Base-by-base conservation (phyloP, 2,888 invertebrate species). In the Ichneumoninae sp. region DNA sequence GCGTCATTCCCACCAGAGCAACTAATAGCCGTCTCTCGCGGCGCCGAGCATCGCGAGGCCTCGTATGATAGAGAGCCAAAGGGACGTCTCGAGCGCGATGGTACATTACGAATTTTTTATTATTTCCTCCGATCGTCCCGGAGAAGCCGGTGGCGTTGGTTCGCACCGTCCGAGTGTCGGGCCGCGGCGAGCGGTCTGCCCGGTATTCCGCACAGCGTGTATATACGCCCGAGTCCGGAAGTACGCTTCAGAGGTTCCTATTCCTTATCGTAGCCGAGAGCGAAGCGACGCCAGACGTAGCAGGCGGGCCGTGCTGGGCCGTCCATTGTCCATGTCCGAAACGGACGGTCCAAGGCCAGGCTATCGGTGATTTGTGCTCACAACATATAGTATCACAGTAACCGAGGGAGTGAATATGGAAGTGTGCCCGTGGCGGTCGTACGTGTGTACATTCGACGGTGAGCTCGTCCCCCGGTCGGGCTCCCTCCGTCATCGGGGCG, bases 251-350 rank as follows among this genome's bases (percentile, higher is more conserved):
- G 88, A 89, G 89, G 88, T 86, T 91, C 88, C 89, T 88, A 87
- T 90, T 89, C 88, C 92, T 93, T 93, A 93, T 93, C 92, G 87
- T 90, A 86, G 81, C 70, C 52, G 82, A 76, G 75, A 57, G 57
- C 82, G 82, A 81, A 70, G 75, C 83, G 81, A 81, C 85, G 88
- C 87, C 87, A 87, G 83, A 80, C 83, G 73, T 77, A 52, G 52
- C 69, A 86, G 86, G 87, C 84, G 88, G 85, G 88, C 88, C 83
- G 76, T 82, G 83, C 85, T 81, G 76, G 44, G 44, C 44, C 87
- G 88, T 90, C 90, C 89, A 92, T 92, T 91, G 90, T 90, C 90
- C 91, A 89, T 88, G 88, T 90, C 89, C 90, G 88, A 91, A 91
- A 89, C 89, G 87, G 89, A 86, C 89, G 88, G 82, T 86, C 88